Base-by-base conservation (phyloP, 2,888 invertebrate species). In the Mycogona germanica region DNA sequence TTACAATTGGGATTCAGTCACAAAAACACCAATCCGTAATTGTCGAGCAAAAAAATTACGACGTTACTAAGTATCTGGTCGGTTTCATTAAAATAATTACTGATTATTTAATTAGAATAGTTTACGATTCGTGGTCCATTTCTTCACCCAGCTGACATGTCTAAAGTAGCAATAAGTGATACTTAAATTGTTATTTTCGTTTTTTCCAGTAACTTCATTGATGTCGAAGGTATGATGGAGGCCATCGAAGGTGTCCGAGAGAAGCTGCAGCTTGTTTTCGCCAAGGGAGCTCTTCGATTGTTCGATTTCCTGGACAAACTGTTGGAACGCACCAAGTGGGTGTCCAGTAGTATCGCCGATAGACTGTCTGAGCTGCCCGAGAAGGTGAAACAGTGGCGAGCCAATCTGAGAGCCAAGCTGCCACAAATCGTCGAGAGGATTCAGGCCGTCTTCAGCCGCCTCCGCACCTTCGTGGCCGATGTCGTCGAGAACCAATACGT, bases 401-500 rank as follows among this genome's bases (percentile, higher is more conserved):
- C 46, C 9, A 46, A 26, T 14, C 25, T 46, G n/a, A 52, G 17
- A 26, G 25, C 46, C 30, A 52, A 26, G 35, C 28, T 52, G 9
- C 52, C 52, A 35, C 45, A 52, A 45, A 52, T 50, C 7, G 50
- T 3, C 4, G 40, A 50, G 21, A 50, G 26, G 38, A 50, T 50
- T 40, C 30, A 23, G 2, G 30, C 5, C 14, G 3, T 26, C 19
- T 35, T 52, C 23, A 29, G 3, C 40, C 25, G 23, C n/a, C 23
- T 42, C 2, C 42, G 30, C 3, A 32, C 41, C 2, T 28, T 28
- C 12, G 12, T 51, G 21, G 14, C 26, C 17, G 17, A 52, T 14
- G 21, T 52, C n/a, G 19, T 46, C 2, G 45, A 44, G n/a, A 46
- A 46, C 17, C 44, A 52, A 46, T 26, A 45, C 9, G 6, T 52